Conservation (phyloP, 2,113 vertebrate genomes). For the Dicerorhinus sumatrensis region DNA sequence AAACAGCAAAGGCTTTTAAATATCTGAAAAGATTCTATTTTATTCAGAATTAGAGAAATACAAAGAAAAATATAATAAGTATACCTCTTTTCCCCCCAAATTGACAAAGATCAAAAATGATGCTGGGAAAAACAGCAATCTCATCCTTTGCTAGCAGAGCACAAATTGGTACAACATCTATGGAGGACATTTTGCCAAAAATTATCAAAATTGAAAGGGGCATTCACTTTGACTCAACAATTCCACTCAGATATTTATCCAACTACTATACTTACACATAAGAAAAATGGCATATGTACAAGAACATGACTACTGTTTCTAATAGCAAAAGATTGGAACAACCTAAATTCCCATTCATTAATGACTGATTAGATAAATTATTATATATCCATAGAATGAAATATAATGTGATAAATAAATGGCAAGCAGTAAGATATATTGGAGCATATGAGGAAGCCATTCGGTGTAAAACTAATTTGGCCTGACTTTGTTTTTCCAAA, state of each 20-base stretch:
- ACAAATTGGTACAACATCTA: background rate
- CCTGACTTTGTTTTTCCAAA: too few relatives aligned
- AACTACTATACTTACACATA: background rate
- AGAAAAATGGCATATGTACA: background rate
- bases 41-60: conserved; percentile 16
- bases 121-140: background rate
- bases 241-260: background rate
- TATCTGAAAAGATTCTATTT: background rate
- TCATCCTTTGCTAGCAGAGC: background rate
- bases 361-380: background rate
- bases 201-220: background rate
- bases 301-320: background rate
- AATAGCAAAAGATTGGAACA: background rate
- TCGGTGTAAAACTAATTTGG: too few relatives aligned
- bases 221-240: background rate
- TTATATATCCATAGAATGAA: background rate
- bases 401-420: too few relatives aligned
- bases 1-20: background rate
- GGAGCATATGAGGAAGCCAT: too few relatives aligned
- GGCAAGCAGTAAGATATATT: too few relatives aligned
- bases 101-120: background rate
- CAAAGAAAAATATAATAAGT: background rate
- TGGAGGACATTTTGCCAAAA: background rate
- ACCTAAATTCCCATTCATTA: conserved; percentile 10
- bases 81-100: background rate